These are phyloP conservation scores for Cheiracanthium punctorium DNA, from an alignment of 2,888 invertebrate genomes.

Conservation along the genomic window DNA sequence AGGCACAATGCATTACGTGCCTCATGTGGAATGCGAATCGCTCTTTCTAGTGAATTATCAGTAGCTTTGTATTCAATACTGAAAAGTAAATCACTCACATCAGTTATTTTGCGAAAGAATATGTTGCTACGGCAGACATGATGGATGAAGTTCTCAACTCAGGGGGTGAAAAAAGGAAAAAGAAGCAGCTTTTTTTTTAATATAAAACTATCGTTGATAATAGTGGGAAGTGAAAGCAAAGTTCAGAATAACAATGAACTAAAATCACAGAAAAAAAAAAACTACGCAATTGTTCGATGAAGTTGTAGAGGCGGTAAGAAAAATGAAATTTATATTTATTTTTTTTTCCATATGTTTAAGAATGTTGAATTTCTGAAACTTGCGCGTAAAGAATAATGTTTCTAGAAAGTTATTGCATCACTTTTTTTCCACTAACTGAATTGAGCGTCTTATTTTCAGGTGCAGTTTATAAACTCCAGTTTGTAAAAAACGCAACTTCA, in stretches of 20 bases:
- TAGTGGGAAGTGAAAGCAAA: conserved; percentile 49
- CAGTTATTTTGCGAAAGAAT: conserved; percentile 13
- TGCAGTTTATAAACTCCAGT: too few relatives aligned
- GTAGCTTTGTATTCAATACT: not conserved
- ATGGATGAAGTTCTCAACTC: conserved; percentile 63
- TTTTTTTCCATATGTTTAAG: too few relatives aligned
- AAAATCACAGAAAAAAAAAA: not conserved
- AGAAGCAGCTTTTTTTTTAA: conserved; percentile 22
- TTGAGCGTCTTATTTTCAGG: too few relatives aligned
- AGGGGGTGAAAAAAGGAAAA: too few relatives aligned
- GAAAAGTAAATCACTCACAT: not conserved
- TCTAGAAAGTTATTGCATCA: too few relatives aligned
- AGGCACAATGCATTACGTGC: not conserved
- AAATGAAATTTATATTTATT: not conserved
- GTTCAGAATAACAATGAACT: conserved; percentile 55
- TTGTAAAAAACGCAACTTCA: too few relatives aligned
- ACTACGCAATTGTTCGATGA: not conserved
- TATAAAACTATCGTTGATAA: conserved; percentile 64
- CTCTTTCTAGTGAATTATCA: not conserved
- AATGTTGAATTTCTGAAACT: too few relatives aligned
- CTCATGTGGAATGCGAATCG: not conserved
- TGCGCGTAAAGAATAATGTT: too few relatives aligned
- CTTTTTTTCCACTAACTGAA: too few relatives aligned
- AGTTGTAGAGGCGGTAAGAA: not conserved
- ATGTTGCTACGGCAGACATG: conserved; percentile 53